These are phyloP conservation scores for Dicyrtomina minuta DNA, from an alignment of 2,888 invertebrate species.

Conservation along the genomic window DNA sequence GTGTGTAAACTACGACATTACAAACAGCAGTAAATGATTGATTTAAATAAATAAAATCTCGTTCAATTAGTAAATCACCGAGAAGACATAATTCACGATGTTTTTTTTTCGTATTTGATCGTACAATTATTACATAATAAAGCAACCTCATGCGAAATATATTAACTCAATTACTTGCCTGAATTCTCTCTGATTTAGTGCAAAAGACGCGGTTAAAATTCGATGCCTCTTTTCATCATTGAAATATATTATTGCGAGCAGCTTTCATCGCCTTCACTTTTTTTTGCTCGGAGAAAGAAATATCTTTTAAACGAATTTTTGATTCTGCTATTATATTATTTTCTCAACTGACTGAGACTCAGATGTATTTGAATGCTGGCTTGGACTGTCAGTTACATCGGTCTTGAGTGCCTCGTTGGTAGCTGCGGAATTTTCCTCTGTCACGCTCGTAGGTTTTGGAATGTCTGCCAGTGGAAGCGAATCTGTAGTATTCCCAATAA, in stretches of 20 bases:
- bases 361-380: neutral
- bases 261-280: neutral
- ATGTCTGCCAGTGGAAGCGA: neutral
- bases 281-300: too few relatives aligned
- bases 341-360: neutral
- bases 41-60: too few relatives aligned
- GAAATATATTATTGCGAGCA: neutral
- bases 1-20: too few relatives aligned
- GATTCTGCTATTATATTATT: too few relatives aligned
- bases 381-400: conserved; percentile 4
- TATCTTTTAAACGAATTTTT: too few relatives aligned
- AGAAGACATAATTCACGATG: too few relatives aligned
- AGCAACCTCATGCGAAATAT: conserved; percentile 17
- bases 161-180: neutral
- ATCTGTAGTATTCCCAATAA: neutral
- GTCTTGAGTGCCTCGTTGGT: neutral
- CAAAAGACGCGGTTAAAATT: conserved; percentile 12
- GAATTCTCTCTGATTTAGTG: too few relatives aligned
- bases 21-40: too few relatives aligned
- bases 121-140: neutral
- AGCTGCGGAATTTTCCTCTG: neutral
- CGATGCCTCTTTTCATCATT: conserved; percentile 8
- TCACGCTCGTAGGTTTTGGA: neutral
- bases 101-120: neutral
- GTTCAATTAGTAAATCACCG: too few relatives aligned